Base-by-base conservation (phyloP, 2,113 vertebrate species). In the Erythrocebus patas region DNA sequence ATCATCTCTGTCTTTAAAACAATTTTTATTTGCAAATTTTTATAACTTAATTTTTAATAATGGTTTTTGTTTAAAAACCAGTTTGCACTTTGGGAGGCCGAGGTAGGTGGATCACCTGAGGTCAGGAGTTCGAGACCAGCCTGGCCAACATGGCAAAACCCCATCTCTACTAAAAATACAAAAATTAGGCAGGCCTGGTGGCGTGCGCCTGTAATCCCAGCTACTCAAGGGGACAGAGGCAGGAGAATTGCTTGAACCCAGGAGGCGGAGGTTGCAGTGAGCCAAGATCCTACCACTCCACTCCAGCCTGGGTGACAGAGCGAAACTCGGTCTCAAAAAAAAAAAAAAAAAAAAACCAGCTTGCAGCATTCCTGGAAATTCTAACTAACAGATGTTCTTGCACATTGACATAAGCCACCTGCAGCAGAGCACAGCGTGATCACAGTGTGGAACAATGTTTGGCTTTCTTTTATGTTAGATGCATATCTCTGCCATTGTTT, bases 361-460 rank as follows among this genome's bases (percentile, higher is more conserved):
- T 43, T 11, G 2, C 10, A 6, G 20, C 40, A 18, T n/a, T 75
- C n/a, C 75, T 32, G 8, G 52, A 45, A 70, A 48, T 55, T 30
- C 61, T 23, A 10, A 1, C 61, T 23, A 16, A 1, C 2, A 4
- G 7, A 3, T 35, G 45, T 35, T 64, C 35, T 35, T 38, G 38
- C 38, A n/a, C 30, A 16, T 35, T 4, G 32, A 7, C 4, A 2
- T 0, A 2, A 30, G 70, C 6, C 43, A 18, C 0, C 50, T 18
- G 43, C 22, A 5, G 27, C 40, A 52, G 5, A 32, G 25, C 25
- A 9, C 6, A 3, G 10, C 3, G 0, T 38, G 12, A 3, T 43
- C 82, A 14, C 16, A 9, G 5, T 10, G 66, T 80, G 20, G 57
- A 57, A 16, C 35, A 12, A 4, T 9, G 76, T 52, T 3, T 3